phyloP scores from a whole-genome alignment of 1,140 invertebrate genomes.

The Physella acuta region DNA sequence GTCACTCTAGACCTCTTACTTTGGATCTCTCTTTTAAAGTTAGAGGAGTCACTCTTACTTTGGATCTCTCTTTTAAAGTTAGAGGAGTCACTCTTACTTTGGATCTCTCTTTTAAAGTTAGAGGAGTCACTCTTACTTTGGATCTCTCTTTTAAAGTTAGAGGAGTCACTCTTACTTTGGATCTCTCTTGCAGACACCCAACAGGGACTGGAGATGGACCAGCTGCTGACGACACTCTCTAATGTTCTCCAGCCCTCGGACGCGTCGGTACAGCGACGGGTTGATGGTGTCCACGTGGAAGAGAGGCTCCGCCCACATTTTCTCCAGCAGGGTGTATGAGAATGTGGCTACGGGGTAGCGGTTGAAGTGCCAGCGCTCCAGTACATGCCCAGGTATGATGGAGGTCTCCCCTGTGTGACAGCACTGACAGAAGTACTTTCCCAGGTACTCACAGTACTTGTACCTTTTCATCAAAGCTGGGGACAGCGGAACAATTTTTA shows the following conservation, averaged over 20 bases:
- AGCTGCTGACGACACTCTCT: conserved; percentile 69
- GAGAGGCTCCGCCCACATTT: conserved; percentile 77
- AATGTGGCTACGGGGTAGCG: conserved; percentile 79
- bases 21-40: no score
- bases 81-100: no score
- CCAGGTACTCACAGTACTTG: conserved; percentile 80
- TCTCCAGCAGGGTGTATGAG: conserved; percentile 74
- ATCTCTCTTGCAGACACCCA: conserved; percentile 51
- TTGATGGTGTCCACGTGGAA: conserved; percentile 72
- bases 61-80: no score
- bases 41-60: no score
- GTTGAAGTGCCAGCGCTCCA: conserved; percentile 75
- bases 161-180: conserved; percentile 36
- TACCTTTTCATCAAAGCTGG: conserved; percentile 69
- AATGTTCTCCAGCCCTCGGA: conserved; percentile 67
- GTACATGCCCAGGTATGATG: conserved; percentile 76
- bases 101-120: no score
- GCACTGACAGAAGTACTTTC: conserved; percentile 85
- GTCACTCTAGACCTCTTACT: no score
- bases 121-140: no score
- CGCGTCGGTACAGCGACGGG: conserved; percentile 68
- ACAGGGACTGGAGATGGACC: conserved; percentile 70
- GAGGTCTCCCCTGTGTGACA: conserved; percentile 79
- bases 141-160: no score
- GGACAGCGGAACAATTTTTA: no score